Evolutionary conservation across 2,797 vertebrate species (phyloP), one percentile per base, ranked within the genome.

Genomic region (Mallotus villosus): DNA sequence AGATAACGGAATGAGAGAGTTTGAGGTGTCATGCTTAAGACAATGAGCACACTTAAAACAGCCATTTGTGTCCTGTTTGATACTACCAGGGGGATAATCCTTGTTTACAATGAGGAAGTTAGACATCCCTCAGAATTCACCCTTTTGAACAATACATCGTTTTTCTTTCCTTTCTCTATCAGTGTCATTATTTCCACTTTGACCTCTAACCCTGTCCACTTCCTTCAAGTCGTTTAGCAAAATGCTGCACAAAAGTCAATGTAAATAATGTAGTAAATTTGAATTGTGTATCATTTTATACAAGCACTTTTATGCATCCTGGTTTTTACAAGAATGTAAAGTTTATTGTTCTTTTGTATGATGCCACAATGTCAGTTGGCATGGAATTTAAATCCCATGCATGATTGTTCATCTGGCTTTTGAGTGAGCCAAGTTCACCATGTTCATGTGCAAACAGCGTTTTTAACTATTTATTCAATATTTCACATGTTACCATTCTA

Each of bases 251-350:
- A 76, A 17, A 67, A 24, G 32, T 84, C 71, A 79, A 74, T 88
- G 86, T 87, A 87, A 82, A 90, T 86, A 85, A 60, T 77, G 72
- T 75, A 73, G 68, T 81, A 79, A 68, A 71, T 75, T 69, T 16
- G n/a, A 79, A 84, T 68, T 55, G 81, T 74, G 80, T 87, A 81
- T 78, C 76, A 65, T 41, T 89, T 86, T 89, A 70, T 86, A 84
- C 67, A 75, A 91, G 90, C 87, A 91, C 91, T 89, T 91, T 89
- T 87, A 87, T 88, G 86, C 89, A 81, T 82, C 80, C 80, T 79
- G 84, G 70, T 89, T 91, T 91, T 79, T 87, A 89, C 84, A 81
- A 83, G 83, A 80, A 61, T 88, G 81, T 88, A 82, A 83, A 74
- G 71, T 3, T 67, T 70, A 77, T 79, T 69, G 71, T 67, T 74